Evolutionary conservation across 2,797 vertebrate genomes (phyloP).

Genomic region (Semaprochilodus insignis): DNA sequence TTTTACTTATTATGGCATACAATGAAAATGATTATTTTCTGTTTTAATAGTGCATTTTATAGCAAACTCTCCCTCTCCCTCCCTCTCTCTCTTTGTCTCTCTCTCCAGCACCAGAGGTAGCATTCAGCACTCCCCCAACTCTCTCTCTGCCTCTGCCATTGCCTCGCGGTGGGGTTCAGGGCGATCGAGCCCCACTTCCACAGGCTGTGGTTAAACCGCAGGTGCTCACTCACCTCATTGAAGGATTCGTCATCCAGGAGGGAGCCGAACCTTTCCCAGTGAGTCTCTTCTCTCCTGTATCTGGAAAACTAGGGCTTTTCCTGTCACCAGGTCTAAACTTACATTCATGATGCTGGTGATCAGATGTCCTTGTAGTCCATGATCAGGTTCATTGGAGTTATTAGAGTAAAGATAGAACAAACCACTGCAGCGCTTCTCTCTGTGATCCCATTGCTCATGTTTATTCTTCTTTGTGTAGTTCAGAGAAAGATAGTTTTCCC

Average conservation of each 20-base stretch:
- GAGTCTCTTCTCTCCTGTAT: conserved; percentile 60
- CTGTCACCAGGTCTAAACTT: not conserved
- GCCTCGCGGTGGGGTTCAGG: conserved; percentile 82
- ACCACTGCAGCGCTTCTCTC: no score
- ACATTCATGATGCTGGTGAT: not conserved
- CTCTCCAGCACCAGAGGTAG: conserved; percentile 72
- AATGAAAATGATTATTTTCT: not conserved
- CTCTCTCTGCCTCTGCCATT: conserved; percentile 77
- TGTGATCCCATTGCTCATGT: no score
- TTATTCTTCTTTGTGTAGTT: no score
- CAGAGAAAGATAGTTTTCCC: no score
- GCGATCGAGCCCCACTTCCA: conserved; percentile 87
- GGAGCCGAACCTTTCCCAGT: conserved; percentile 98
- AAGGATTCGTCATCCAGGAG: conserved; percentile 99
- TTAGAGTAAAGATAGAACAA: not conserved
- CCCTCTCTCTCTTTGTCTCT: not conserved
- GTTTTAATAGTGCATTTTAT: not conserved
- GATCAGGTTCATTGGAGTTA: not conserved
- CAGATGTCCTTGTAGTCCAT: not conserved
- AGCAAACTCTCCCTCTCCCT: not conserved
- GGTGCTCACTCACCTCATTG: conserved; percentile 98
- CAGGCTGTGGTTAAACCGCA: conserved; percentile 99
- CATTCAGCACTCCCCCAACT: conserved; percentile 77
- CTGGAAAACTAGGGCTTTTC: not conserved
- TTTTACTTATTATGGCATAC: not conserved